Percentiles rank a stretch among this genome's conserved stretches.
These are phyloP conservation scores for Limnephilus auricula DNA, from an alignment of 2,888 invertebrate species.

Conservation along the genomic window DNA sequence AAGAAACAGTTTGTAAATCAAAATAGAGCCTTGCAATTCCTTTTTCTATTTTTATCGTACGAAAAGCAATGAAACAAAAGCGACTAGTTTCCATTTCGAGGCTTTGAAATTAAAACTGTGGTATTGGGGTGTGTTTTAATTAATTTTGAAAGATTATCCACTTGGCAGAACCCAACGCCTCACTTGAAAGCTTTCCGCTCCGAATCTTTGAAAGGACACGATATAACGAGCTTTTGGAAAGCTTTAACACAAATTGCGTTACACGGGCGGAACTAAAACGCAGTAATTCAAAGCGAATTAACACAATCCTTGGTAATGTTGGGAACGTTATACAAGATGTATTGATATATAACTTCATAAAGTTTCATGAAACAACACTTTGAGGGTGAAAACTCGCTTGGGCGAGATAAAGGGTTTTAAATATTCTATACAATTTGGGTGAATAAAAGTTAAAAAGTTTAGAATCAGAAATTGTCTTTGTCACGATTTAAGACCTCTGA, in stretches of 20 bases:
- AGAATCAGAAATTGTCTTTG: not conserved
- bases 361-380: not conserved
- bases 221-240: slow-evolving; percentile 25
- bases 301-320: slow-evolving; percentile 22
- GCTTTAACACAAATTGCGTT: slow-evolving; percentile 28
- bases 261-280: slow-evolving; percentile 3
- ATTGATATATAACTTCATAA: not conserved
- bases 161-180: not conserved
- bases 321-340: not conserved
- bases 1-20: not conserved
- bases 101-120: not conserved
- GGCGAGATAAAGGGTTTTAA: not conserved
- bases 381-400: not conserved
- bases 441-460: too few relatives aligned
- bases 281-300: slow-evolving; percentile 31
- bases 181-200: not conserved
- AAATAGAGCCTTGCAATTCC: not conserved
- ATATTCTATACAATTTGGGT: not conserved
- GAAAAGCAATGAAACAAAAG: not conserved
- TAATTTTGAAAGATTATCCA: not conserved
- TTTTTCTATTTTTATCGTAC: too few relatives aligned
- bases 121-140: not conserved
- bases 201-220: not conserved
- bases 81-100: not conserved
- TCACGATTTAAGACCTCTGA: not conserved